Evolutionary conservation across 2,888 invertebrate genomes (phyloP).

Genomic region (Zeuzera pyrina): DNA sequence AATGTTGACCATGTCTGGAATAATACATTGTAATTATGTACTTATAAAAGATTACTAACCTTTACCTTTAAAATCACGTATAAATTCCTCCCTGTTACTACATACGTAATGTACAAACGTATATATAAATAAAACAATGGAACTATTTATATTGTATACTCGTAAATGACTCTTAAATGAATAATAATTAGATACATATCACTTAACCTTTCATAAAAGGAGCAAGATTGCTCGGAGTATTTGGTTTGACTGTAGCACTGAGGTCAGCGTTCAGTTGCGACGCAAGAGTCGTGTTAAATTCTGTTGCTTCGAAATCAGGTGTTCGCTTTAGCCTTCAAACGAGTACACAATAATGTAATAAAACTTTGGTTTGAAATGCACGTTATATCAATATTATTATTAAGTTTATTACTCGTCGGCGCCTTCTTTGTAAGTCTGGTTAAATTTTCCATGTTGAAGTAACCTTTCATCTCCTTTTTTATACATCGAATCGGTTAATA

Average conservation of each 20-base stretch:
- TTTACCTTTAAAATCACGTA: too few species aligned
- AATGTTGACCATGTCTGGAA: slow-evolving; percentile 48
- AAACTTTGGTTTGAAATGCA: background rate
- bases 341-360: slow-evolving; percentile 1
- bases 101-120: too few species aligned
- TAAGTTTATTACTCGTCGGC: slow-evolving; percentile 37
- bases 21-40: too few species aligned
- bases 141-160: too few species aligned
- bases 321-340: slow-evolving; percentile 36
- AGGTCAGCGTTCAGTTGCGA: slow-evolving; percentile 30
- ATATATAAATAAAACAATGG: background rate
- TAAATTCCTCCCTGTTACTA: too few species aligned
- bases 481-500: slow-evolving; percentile 41
- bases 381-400: background rate
- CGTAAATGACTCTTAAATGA: background rate
- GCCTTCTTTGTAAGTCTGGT: slow-evolving; percentile 35
- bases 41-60: too few species aligned
- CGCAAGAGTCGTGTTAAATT: slow-evolving; percentile 30
- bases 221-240: slow-evolving; percentile 30
- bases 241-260: slow-evolving; percentile 21
- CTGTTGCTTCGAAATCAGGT: slow-evolving; percentile 30
- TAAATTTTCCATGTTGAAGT: slow-evolving; percentile 37
- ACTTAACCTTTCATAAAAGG: slow-evolving; percentile 35
- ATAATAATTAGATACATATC: background rate
- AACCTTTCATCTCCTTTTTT: slow-evolving; percentile 34